Conservation (phyloP, 2,113 vertebrate species). For the Ciconia boyciana region DNA sequence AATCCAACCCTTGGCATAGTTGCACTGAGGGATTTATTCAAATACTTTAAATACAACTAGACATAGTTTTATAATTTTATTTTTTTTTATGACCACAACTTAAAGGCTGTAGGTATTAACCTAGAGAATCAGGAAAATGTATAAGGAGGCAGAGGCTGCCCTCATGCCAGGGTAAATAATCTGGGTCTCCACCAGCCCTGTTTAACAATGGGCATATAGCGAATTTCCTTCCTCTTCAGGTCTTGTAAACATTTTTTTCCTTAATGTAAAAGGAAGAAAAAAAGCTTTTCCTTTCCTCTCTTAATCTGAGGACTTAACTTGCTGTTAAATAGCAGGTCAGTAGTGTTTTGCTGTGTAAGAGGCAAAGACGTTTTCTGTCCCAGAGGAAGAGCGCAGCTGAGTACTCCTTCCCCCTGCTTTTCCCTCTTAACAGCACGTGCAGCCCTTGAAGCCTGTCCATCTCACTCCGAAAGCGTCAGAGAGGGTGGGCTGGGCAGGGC, state of each 20-base stretch:
- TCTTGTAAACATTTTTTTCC: constrained; percentile 32
- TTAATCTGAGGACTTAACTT: background rate
- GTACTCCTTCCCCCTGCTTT: background rate
- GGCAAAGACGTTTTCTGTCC: background rate
- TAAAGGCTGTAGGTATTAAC: background rate
- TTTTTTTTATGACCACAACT: background rate
- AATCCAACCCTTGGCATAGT: background rate
- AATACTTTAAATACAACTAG: background rate
- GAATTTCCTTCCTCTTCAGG: constrained; percentile 25
- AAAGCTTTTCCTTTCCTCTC: background rate
- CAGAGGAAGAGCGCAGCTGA: background rate
- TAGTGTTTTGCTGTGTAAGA: background rate
- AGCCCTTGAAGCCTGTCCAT: background rate
- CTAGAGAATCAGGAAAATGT: background rate
- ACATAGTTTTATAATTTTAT: background rate
- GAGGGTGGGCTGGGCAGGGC: background rate
- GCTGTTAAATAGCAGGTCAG: background rate
- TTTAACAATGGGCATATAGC: constrained; percentile 28
- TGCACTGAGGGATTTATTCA: background rate
- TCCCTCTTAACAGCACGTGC: background rate
- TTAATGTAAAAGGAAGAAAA: constrained; percentile 12
- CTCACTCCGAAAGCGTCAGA: background rate
- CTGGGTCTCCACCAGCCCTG: background rate
- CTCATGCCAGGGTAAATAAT: background rate
- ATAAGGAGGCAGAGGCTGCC: background rate